Evolutionary conservation across 2,797 vertebrate genomes (phyloP).

Genomic region (Otus scops): DNA sequence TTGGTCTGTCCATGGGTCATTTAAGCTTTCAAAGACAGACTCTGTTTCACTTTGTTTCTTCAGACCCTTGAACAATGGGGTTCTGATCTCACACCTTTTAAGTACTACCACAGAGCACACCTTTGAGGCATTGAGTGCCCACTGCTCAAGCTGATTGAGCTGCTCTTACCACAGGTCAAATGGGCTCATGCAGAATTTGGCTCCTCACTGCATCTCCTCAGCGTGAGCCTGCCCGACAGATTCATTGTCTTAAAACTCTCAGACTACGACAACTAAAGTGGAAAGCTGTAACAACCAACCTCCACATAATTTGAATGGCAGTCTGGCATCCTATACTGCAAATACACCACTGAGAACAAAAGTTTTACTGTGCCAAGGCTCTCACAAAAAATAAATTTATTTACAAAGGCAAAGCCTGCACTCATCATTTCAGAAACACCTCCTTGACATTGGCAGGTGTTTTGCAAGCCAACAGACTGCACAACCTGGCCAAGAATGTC

Average conservation of each 20-base stretch:
- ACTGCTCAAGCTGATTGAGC: background rate
- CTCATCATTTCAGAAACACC: slow-evolving; percentile 23
- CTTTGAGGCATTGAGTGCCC: background rate
- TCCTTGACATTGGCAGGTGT: background rate
- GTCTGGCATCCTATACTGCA: background rate
- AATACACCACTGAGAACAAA: background rate
- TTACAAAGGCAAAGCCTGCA: background rate
- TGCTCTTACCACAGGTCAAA: background rate
- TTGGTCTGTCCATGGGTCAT: background rate
- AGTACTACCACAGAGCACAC: background rate
- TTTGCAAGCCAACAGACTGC: background rate
- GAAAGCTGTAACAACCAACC: background rate
- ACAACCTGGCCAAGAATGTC: background rate
- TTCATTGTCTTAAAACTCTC: background rate
- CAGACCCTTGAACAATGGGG: background rate
- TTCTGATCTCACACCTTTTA: background rate
- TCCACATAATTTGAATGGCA: background rate
- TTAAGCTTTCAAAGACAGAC: background rate
- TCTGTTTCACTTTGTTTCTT: background rate
- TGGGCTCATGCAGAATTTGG: background rate
- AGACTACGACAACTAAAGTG: background rate
- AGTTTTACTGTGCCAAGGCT: background rate
- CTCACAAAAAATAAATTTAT: background rate
- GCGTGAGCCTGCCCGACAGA: background rate
- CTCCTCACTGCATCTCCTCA: background rate